These are phyloP conservation scores for Phylloscopus trochilus DNA, from an alignment of 2,113 vertebrate genomes.

Conservation along the genomic window DNA sequence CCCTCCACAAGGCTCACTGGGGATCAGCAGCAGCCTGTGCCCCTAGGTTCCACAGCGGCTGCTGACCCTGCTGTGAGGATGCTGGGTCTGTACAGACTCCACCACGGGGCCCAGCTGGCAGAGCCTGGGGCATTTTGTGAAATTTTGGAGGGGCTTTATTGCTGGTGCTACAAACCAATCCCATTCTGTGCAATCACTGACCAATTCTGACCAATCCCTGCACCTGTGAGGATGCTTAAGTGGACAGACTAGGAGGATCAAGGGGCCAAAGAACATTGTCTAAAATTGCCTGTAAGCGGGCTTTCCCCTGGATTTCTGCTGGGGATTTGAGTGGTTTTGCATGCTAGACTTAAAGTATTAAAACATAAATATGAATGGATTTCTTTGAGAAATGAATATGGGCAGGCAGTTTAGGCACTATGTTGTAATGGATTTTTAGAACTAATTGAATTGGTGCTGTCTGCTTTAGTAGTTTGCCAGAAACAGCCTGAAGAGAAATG, in stretches of 20 bases:
- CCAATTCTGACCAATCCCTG: not conserved
- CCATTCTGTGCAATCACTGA: not conserved
- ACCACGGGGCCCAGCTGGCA: rapidly evolving
- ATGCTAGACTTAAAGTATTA: conserved; percentile 55
- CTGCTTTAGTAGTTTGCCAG: not conserved
- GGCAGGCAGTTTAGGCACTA: conserved; percentile 26
- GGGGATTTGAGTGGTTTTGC: conserved; percentile 42
- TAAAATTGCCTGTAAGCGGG: conserved; percentile 10
- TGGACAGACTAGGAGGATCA: not conserved
- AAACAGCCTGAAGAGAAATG: not conserved
- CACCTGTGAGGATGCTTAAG: not conserved
- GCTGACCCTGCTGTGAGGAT: rapidly evolving
- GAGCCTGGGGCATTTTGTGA: not conserved
- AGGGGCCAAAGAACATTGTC: not conserved
- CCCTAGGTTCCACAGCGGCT: not conserved
- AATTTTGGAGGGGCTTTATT: not conserved
- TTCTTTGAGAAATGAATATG: conserved; percentile 42
- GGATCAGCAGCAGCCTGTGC: not conserved
- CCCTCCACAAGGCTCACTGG: not conserved
- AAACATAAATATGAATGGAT: conserved; percentile 57
- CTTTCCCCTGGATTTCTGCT: conserved; percentile 33
- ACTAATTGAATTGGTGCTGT: conserved; percentile 38
- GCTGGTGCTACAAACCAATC: not conserved
- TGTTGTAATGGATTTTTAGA: conserved; percentile 46
- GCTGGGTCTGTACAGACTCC: not conserved